phyloP scores from a whole-genome alignment of 2,797 vertebrate species.

The Ctenopoma multispine region DNA sequence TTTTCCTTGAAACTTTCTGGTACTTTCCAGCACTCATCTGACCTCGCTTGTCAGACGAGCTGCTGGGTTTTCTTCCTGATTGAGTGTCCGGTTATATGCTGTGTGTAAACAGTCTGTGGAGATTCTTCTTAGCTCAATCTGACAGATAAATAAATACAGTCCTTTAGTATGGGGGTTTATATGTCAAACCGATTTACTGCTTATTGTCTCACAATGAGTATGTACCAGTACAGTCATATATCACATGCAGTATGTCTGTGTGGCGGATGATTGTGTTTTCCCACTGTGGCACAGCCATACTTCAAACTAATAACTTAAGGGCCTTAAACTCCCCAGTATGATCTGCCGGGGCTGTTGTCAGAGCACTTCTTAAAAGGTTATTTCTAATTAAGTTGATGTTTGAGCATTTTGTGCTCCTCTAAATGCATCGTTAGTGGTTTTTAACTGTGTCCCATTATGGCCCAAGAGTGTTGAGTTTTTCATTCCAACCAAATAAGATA shows the following conservation, averaged over 20 bases:
- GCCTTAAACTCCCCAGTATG: neutral
- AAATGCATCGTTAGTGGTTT: conserved; percentile 25
- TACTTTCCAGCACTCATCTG: conserved; percentile 64
- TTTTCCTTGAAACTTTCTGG: conserved; percentile 50
- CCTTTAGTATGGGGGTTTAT: neutral
- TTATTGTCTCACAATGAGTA: neutral
- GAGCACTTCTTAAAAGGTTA: neutral
- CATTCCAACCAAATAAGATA: conserved; percentile 17
- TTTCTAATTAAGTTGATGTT: conserved; percentile 15
- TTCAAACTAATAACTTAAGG: neutral
- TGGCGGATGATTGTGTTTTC: neutral
- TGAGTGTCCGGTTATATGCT: neutral
- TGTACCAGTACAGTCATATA: neutral
- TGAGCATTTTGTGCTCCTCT: neutral
- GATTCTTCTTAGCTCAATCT: neutral
- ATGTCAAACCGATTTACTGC: neutral
- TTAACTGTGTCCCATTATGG: conserved; percentile 10
- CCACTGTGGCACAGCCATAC: neutral
- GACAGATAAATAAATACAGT: neutral
- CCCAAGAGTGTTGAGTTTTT: conserved; percentile 7
- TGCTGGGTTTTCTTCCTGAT: conserved; percentile 12
- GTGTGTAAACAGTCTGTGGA: neutral
- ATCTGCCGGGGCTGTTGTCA: neutral
- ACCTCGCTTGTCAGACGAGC: conserved; percentile 1
- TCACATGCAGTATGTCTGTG: neutral